These are phyloP conservation scores for Campoplex nolae DNA, from an alignment of 2,888 invertebrate genomes.

Conservation along the genomic window DNA sequence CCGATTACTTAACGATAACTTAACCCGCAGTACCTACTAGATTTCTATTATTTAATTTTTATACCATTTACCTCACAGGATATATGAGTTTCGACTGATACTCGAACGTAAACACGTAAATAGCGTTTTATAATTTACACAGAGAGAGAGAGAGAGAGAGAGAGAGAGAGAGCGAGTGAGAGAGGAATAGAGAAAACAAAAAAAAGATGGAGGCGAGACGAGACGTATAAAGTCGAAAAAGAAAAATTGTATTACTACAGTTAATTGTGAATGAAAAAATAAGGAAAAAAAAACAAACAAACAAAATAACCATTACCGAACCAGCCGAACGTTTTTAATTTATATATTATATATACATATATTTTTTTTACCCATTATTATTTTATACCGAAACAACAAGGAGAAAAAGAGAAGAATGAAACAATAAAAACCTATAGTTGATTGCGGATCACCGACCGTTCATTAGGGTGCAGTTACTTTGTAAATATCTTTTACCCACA, in stretches of 20 bases:
- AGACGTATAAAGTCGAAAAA: constrained; percentile 63
- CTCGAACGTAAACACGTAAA: constrained; percentile 50
- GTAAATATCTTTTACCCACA: constrained; percentile 79
- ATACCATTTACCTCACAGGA: constrained; percentile 80
- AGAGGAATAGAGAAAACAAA: constrained; percentile 52
- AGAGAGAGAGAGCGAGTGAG: constrained; percentile 24
- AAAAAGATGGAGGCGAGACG: constrained; percentile 56
- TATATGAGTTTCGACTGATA: constrained; percentile 70
- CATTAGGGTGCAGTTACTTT: constrained; percentile 81
- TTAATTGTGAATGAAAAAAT: constrained; percentile 70
- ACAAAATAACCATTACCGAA: constrained; percentile 69
- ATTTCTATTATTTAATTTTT: constrained; percentile 78
- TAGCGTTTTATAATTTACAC: constrained; percentile 56
- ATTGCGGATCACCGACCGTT: constrained; percentile 73
- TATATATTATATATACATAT: constrained; percentile 67
- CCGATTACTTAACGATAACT: constrained; percentile 73
- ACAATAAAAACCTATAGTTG: constrained; percentile 63
- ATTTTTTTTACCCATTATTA: constrained; percentile 57
- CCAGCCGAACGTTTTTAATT: constrained; percentile 76
- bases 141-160: constrained; percentile 58
- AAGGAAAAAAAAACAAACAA: constrained; percentile 2
- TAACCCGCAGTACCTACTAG: constrained; percentile 81
- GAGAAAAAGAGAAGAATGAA: constrained; percentile 11
- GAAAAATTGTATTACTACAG: constrained; percentile 75
- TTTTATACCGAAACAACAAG: constrained; percentile 59